Conservation (phyloP, 2,888 invertebrate genomes). For the Hemicrepidius hirtus region DNA sequence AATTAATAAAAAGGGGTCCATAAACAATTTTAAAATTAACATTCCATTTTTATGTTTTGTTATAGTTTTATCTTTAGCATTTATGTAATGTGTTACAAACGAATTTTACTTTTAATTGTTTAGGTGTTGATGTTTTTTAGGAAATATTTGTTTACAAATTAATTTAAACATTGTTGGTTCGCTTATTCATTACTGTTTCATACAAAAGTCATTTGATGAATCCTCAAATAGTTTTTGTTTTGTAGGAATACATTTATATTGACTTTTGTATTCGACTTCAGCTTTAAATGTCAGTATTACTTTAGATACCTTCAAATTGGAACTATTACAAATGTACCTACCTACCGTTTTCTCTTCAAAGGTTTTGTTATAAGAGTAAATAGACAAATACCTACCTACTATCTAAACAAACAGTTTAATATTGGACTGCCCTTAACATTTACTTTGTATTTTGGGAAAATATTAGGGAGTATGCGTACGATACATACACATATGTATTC, state of each 20-base stretch:
- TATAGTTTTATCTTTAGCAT: neutral
- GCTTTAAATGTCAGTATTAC: conserved; percentile 24
- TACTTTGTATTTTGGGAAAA: conserved; percentile 30
- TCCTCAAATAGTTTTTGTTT: neutral
- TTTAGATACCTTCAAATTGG: too few species aligned
- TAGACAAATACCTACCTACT: conserved; percentile 27
- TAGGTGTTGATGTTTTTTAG: neutral
- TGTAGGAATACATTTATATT: neutral
- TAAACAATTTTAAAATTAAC: conserved; percentile 1
- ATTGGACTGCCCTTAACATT: conserved; percentile 22
- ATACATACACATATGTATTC: conserved; percentile 16
- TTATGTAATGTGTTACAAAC: neutral
- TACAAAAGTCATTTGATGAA: neutral
- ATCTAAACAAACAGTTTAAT: conserved; percentile 10
- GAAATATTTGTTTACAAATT: conserved; percentile 1
- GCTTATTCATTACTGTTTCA: neutral
- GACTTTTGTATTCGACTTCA: neutral
- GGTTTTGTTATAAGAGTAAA: neutral
- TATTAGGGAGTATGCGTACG: conserved; percentile 8
- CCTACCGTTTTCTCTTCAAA: neutral
- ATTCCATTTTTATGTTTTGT: conserved; percentile 14
- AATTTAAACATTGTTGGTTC: conserved; percentile 9
- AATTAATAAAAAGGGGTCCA: conserved; percentile 27
- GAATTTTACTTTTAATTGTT: neutral
- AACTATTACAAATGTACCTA: too few species aligned